Evolutionary conservation across 2,113 vertebrate genomes (phyloP), one percentile per base, ranked within the genome.

Genomic region (Excalfactoria chinensis): DNA sequence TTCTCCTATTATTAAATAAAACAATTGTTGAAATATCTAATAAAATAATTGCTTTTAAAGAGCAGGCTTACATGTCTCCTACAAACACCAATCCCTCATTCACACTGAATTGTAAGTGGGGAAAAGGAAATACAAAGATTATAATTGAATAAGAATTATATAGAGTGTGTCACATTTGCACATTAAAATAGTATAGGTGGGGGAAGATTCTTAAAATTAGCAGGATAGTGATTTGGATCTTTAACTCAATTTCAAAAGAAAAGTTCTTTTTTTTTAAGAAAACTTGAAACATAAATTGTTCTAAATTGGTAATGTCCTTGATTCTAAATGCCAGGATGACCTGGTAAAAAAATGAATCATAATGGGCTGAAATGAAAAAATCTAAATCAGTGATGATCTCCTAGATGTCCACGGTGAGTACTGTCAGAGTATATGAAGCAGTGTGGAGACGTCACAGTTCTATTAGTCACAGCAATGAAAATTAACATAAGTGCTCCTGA

Each of bases 401-500:
- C 35, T 72, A 13, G 13, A 19, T 87, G 89, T 92, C 73, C 40
- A 35, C 69, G 74, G 78, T 68, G 13, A 26, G 13, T 66, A 35
- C 26, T 58, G n/a, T 60, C 35, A 75, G 44, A 72, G 70, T 79
- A 82, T n/a, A 82, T 58, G 30, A 68, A 89, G 81, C 35, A 89
- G 66, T 13, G 1, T 35, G 60, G 22, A 2, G 3, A 82, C 81
- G 74, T 94, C 66, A 84, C 25, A 64, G 44, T 30, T 81, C 84
- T 56, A 40, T 46, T 73, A 84, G 69, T 48, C 66, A 94, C 86
- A 94, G 89, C 84, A 95, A 68, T 53, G 81, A 70, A 86, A 95
- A 93, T 93, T 84, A 87, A 46, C 91, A 32, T 58, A 59, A 84
- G 49, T 40, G 22, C 63, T 92, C 44, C 70, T 87, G 92, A 85